phyloP scores from a whole-genome alignment of 2,113 vertebrate species.

The Holacanthus passer region DNA sequence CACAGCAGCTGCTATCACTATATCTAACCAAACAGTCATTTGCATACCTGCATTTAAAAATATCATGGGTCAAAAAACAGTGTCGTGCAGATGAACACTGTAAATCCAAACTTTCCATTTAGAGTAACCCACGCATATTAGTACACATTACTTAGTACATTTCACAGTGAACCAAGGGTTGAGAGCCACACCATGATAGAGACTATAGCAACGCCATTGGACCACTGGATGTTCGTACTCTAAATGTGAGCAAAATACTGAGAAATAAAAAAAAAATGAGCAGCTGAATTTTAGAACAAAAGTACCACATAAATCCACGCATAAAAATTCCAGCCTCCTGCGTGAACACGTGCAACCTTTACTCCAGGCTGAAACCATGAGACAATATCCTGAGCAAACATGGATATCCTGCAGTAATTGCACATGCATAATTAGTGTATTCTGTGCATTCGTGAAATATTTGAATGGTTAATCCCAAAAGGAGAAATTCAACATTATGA shows the following conservation, averaged over 20 bases:
- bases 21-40: neutral
- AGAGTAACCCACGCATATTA: neutral
- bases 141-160: too few relatives aligned
- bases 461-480: neutral
- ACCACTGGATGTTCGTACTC: neutral
- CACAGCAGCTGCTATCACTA: neutral
- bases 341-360: too few relatives aligned
- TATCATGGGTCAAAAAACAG: neutral
- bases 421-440: neutral
- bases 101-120: neutral
- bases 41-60: neutral
- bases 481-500: neutral
- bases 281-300: too few relatives aligned
- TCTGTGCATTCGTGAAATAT: neutral
- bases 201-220: neutral
- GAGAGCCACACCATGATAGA: neutral
- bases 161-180: neutral
- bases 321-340: too few relatives aligned
- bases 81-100: neutral
- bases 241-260: too few relatives aligned
- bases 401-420: neutral
- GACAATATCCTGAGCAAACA: neutral
- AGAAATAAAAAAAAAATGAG: too few relatives aligned
- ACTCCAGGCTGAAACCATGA: too few relatives aligned
- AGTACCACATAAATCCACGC: too few relatives aligned